phyloP scores from a whole-genome alignment of 2,797 vertebrate genomes.

The Aldrovandia affinis region DNA sequence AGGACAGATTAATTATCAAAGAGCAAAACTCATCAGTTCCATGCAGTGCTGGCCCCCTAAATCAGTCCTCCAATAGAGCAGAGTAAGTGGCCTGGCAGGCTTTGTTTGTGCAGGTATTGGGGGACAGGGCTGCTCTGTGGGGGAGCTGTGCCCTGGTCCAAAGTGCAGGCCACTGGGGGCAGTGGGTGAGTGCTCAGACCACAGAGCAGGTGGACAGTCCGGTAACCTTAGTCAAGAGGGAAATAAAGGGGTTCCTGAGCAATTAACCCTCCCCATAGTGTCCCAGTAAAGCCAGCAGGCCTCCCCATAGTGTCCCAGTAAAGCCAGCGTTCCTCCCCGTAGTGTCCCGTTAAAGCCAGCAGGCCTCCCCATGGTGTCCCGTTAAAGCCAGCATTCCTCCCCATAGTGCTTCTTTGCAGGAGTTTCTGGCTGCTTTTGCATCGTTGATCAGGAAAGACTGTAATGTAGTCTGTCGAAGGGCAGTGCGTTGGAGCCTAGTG shows the following conservation, averaged over 20 bases:
- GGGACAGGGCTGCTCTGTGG: constrained; percentile 43
- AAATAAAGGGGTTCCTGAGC: constrained; percentile 49
- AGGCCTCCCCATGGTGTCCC: constrained; percentile 52
- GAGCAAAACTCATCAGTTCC: constrained; percentile 65
- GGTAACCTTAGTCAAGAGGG: constrained; percentile 26
- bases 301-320: too few relatives aligned
- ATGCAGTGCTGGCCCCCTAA: constrained; percentile 53
- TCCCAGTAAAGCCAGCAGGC: too few relatives aligned
- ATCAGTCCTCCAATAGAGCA: constrained; percentile 59
- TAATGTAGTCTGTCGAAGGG: too few relatives aligned
- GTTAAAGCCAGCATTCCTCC: too few relatives aligned
- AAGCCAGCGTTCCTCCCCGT: too few relatives aligned
- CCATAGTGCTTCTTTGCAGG: too few relatives aligned
- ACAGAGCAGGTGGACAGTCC: constrained; percentile 59
- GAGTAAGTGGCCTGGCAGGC: constrained; percentile 52
- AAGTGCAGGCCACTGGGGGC: constrained; percentile 50
- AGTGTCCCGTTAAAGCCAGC: constrained; percentile 53
- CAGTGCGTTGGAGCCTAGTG: neutral
- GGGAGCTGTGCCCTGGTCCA: constrained; percentile 54
- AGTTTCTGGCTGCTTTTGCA: constrained; percentile 59
- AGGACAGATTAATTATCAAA: constrained; percentile 73
- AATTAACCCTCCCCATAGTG: constrained; percentile 83
- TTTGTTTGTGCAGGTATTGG: constrained; percentile 41
- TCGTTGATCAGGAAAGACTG: constrained; percentile 55
- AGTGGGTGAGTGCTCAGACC: constrained; percentile 54